Conservation (phyloP, 2,888 invertebrate species). For the Macroteleia sp. region DNA sequence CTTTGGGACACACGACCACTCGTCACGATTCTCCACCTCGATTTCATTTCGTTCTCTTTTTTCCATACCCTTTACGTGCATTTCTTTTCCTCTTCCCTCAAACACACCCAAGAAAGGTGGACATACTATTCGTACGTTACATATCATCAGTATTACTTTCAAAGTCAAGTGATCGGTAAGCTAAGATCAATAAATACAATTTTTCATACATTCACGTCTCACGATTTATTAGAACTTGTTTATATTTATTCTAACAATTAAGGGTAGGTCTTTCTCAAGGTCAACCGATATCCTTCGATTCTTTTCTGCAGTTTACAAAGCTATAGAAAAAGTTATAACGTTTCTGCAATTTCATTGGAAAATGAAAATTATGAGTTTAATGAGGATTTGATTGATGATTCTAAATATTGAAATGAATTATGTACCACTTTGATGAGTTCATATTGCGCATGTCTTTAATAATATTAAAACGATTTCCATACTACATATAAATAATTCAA, state of each 20-base stretch:
- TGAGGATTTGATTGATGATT: conserved; percentile 18
- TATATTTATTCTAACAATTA: background rate
- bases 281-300: no score
- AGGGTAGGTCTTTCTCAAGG: background rate
- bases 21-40: conserved; percentile 75
- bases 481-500: conserved; percentile 44
- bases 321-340: no score
- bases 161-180: conserved; percentile 21
- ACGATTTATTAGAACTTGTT: no score
- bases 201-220: no score
- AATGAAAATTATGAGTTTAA: conserved; percentile 5
- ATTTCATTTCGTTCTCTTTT: conserved; percentile 69
- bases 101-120: conserved; percentile 54
- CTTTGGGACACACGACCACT: conserved; percentile 76
- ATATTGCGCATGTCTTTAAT: background rate
- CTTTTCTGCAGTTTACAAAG: no score
- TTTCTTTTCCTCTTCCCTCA: conserved; percentile 33
- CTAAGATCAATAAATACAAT: background rate
- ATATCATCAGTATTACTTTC: conserved; percentile 37
- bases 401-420: conserved; percentile 23
- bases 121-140: conserved; percentile 30
- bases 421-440: conserved; percentile 1
- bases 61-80: conserved; percentile 57
- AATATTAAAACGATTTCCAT: conserved; percentile 29
- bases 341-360: background rate